Percentiles rank a stretch among this genome's conserved stretches.
phyloP scores from a whole-genome alignment of 1,140 invertebrate species.

The Eurosta solidaginis region DNA sequence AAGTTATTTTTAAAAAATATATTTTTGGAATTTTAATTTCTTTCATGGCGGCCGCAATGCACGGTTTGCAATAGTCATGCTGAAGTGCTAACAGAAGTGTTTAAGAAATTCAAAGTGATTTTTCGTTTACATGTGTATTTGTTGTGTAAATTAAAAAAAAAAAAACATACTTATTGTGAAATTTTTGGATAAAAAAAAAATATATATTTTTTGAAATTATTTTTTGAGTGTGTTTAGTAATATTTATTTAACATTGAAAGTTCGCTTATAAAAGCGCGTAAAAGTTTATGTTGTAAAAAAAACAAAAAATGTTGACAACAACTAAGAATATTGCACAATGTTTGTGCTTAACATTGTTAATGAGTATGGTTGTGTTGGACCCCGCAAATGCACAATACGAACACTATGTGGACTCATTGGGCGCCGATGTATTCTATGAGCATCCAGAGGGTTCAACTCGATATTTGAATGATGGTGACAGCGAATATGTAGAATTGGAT shows the following conservation, averaged over 20 bases:
- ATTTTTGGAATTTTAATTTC: slow-evolving; percentile 32
- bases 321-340: slow-evolving; percentile 43
- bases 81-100: background rate
- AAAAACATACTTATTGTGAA: background rate
- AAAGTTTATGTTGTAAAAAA: background rate
- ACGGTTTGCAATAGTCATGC: background rate
- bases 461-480: slow-evolving; percentile 54
- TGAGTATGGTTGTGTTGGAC: slow-evolving; percentile 30
- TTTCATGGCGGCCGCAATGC: background rate
- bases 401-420: slow-evolving; percentile 48
- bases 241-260: background rate
- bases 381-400: slow-evolving; percentile 42
- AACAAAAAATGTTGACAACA: slow-evolving; percentile 32
- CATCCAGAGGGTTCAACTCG: slow-evolving; percentile 38
- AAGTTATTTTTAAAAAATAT: slow-evolving; percentile 37
- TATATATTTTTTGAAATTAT: too few relatives aligned
- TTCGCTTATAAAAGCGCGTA: background rate
- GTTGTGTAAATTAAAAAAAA: background rate
- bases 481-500: slow-evolving; percentile 54
- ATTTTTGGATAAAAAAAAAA: background rate
- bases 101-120: background rate
- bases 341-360: slow-evolving; percentile 36
- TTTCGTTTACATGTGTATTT: background rate
- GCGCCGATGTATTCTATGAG: slow-evolving; percentile 50
- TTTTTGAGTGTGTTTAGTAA: background rate